A percentile compares a stretch with the other conserved stretches of the same genome.
Evolutionary conservation across 35 echinoderm and acorn worm species (phyloP).

Genomic region (Amphiura filiformis): DNA sequence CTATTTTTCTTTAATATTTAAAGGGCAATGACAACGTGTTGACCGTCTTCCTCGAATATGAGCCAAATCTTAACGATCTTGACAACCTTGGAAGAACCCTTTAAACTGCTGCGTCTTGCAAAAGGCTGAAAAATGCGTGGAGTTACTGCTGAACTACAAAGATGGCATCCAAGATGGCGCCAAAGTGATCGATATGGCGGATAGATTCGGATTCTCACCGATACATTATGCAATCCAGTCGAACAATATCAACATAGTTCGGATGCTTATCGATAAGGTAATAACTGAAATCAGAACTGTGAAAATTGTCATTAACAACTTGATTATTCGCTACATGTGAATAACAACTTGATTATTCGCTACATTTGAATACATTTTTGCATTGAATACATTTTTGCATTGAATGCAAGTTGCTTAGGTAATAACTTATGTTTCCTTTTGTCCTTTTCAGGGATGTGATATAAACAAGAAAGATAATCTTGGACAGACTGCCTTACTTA

Average conservation of each 20-base stretch:
- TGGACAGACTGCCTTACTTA: constrained; percentile 3
- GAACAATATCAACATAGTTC: not conserved
- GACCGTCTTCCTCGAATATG: not conserved
- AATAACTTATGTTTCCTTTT: too few species aligned
- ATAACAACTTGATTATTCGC: too few species aligned
- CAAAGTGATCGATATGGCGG: constrained; percentile 16
- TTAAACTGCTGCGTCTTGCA: constrained; percentile 11
- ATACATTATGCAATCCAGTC: constrained; percentile 19
- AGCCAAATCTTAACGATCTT: not conserved
- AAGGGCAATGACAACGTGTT: constrained; percentile 11
- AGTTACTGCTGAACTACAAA: not conserved
- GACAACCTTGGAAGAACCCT: constrained; percentile 21
- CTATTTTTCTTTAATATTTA: too few species aligned
- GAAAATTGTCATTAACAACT: too few species aligned
- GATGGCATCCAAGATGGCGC: not conserved
- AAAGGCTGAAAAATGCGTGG: not conserved
- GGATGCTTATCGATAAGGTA: constrained; percentile 15
- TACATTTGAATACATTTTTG: too few species aligned
- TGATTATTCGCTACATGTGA: too few species aligned
- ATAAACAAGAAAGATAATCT: not conserved
- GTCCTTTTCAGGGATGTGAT: not conserved
- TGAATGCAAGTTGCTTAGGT: too few species aligned
- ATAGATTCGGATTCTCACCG: constrained; percentile 25
- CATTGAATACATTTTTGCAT: too few species aligned
- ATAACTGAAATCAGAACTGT: not conserved